Evolutionary conservation across 1,140 invertebrate genomes (phyloP), one percentile per base, ranked within the genome.

Genomic region (Lepidurus packardi): DNA sequence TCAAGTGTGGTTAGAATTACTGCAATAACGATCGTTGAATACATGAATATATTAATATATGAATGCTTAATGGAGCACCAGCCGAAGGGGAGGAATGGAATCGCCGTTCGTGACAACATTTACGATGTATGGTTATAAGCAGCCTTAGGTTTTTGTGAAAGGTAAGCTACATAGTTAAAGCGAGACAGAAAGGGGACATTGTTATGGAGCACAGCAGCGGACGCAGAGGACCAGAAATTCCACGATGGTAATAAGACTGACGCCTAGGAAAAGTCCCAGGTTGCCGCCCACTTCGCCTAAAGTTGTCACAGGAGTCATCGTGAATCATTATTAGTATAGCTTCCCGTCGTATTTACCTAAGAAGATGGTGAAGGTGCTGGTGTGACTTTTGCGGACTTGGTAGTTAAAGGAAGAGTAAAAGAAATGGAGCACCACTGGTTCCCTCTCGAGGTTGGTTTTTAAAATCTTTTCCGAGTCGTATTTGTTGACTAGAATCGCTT

Each of bases 231-330:
- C 43, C 34, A 77, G 10, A 13, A 77, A 34, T 0, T 77, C 75
- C 34, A 77, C 47, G 42, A 77, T 43, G 7, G 75, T 77, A 24
- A 77, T 44, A 24, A 77, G 13, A 21, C 75, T 77, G 43, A 47
- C 24, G 21, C 75, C 75, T 11, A 77, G 43, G 41, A 24, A 77
- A 77, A 77, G 75, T 1, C 75, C 75, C 24, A 77, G 24, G 25
- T 77, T 77, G 0, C 75, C 75, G 0, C 75, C 75, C 43, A 77
- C 43, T 77, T 77, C 75, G 24, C 75, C 75, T 77, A 16, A 47
- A 47, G 4, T 65, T 65, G 7, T 65, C 7, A 16, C 16, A 11
- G 45, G 45, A 47, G 5, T 21, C 1, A n/a, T 65, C 21, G 7
- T 7, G 2, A 0, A 13, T n/a, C 6, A 8, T 13, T 65, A n/a